Base-by-base conservation (phyloP, 2,797 vertebrate species). In the Eidolon dupreanum region DNA sequence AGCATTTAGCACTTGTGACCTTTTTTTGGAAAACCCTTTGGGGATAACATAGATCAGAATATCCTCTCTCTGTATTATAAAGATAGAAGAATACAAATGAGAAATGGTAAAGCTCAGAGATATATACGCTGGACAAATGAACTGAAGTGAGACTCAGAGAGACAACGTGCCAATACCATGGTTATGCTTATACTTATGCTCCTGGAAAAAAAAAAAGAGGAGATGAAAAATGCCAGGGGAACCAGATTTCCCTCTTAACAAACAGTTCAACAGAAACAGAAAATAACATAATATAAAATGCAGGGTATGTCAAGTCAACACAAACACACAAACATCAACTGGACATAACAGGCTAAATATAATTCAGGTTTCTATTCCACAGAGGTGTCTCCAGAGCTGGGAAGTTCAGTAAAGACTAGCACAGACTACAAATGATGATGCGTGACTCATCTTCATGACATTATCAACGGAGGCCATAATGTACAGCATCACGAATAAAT, bases 361-460 rank as follows among this genome's bases (percentile, higher is more conserved):
- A 87, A 81, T 94, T 94, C 81, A 89, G n/a, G 16, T 93, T 86
- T 97, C 71, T 97, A n/a, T 84, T 95, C n/a, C 22, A 12, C 19
- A 79, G 63, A 95, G 68, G 57, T 38, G 31, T 51, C 74, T 82
- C 66, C 16, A 49, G 38, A 88, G 87, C 49, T 8, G 33, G 24
- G 46, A 82, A 28, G 10, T 73, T 82, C 24, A 68, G 4, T 38
- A 36, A 53, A 94, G 68, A 83, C 0, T 0, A 4, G 6, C 28
- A 36, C 15, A 71, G 82, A 93, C 43, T 93, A 38, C 49, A 66
- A 59, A 88, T 73, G 59, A 88, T 73, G 59, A 88, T 6, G 6
- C 17, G n/a, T 38, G 13, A 22, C 26, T 83, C 61, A 66, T 53
- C 51, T 71, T 51, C 49, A 16, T 33, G 81, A 81, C 20, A 87